phyloP scores from a whole-genome alignment of 1,140 invertebrate species.

The Limonius californicus region DNA sequence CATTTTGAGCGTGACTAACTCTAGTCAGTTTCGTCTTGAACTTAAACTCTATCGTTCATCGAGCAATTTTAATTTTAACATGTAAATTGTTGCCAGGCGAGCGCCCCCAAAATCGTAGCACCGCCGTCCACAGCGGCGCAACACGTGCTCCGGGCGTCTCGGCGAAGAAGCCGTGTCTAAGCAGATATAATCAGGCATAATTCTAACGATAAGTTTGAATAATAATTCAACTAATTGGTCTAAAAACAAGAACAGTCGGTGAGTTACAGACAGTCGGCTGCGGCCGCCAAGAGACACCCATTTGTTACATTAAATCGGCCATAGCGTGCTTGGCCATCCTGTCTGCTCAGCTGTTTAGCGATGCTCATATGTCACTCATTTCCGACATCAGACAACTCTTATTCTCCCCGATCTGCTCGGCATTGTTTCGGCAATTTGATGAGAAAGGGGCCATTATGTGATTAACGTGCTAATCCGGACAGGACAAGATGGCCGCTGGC shows the following conservation, averaged over 20 bases:
- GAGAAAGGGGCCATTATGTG: not conserved
- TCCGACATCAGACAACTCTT: constrained; percentile 38
- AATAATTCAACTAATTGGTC: constrained; percentile 48
- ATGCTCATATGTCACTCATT: constrained; percentile 49
- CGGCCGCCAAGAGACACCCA: constrained; percentile 41
- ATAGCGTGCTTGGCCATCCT: constrained; percentile 43
- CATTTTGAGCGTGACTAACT: constrained; percentile 14
- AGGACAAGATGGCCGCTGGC: not conserved
- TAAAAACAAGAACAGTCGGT: constrained; percentile 41
- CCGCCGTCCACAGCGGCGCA: constrained; percentile 5
- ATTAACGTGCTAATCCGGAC: not conserved
- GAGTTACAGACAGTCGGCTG: constrained; percentile 38
- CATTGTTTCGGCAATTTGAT: constrained; percentile 1
- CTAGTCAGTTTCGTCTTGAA: not conserved
- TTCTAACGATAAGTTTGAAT: constrained; percentile 38
- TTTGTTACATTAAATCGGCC: constrained; percentile 48
- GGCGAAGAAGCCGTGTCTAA: constrained; percentile 7
- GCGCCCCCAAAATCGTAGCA: constrained; percentile 17
- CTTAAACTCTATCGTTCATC: not conserved
- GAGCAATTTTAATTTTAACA: constrained; percentile 6
- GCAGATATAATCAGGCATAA: constrained; percentile 18
- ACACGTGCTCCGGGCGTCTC: not conserved
- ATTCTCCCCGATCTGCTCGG: constrained; percentile 24
- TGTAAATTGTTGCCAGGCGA: not conserved
- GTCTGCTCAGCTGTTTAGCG: constrained; percentile 49